Evolutionary conservation across 2,888 invertebrate genomes (phyloP), one percentile per base, ranked within the genome.

Genomic region (Copidosoma aretas): DNA sequence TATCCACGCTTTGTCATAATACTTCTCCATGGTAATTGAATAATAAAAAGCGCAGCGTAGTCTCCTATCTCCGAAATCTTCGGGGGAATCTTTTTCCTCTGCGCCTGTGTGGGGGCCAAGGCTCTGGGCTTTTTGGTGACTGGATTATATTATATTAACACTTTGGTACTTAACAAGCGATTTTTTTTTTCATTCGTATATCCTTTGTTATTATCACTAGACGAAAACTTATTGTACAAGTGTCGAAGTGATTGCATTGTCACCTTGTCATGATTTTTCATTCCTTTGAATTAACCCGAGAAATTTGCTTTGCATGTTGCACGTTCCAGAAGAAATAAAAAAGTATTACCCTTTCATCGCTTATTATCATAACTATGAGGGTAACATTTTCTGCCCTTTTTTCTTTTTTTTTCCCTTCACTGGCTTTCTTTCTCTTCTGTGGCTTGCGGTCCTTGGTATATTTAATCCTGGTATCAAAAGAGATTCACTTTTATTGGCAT

Each of bases 81-180:
- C 57, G 64, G 51, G 66, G 60, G 62, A 59, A 39, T 51, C 51
- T 49, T 59, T 66, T 21, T 66, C 52, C 64, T 49, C 46, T 64
- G 61, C 67, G 59, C 52, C 53, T 67, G 43, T 60, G 17, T 53
- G 60, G 61, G 56, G 67, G 56, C 68, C 71, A 66, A 60, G 67
- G 58, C 64, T 67, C 66, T 71, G 68, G 56, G 66, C 66, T 67
- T 68, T 52, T 22, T 71, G 71, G 71, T 71, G 71, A 71, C 68
- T 71, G 71, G 71, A 63, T 64, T 60, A 68, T 66, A 60, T 32
- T 68, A 71, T 63, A 71, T 71, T 71, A 72, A 72, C 71, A 72
- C 71, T 72, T 72, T 72, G 69, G 71, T 72, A 72, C 71, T 70
- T 70, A 72, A 67, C 71, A 64, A 53, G 62, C 56, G 15, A 5